A percentile compares a stretch with the other conserved stretches of the same genome.
Conservation (phyloP, 2,888 invertebrate species). For the Siphonodentalium dalli region DNA sequence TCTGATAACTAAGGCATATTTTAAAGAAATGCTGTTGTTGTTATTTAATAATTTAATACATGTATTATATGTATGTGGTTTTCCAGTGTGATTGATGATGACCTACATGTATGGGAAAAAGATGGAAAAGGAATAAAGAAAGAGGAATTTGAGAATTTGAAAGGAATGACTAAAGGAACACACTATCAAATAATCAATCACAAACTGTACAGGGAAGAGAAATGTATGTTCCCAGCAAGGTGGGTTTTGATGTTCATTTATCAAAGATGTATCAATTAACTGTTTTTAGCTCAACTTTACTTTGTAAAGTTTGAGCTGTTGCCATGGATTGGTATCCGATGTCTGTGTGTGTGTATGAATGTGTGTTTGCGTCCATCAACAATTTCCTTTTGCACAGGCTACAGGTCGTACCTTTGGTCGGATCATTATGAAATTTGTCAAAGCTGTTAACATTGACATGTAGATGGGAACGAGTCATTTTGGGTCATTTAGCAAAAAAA, state of each 20-base stretch:
- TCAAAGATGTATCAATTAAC: background rate
- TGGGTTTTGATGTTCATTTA: constrained; percentile 1
- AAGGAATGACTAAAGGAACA: constrained; percentile 71
- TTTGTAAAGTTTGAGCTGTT: no score
- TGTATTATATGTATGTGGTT: background rate
- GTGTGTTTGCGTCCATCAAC: no score
- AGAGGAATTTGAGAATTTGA: constrained; percentile 72
- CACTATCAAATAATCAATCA: constrained; percentile 85
- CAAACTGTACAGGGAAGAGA: constrained; percentile 79
- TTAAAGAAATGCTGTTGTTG: background rate
- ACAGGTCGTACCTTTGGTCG: no score
- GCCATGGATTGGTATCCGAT: no score
- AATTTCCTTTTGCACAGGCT: no score
- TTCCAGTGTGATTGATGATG: constrained; percentile 72
- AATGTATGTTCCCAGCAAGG: constrained; percentile 83
- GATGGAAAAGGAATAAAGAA: constrained; percentile 73
- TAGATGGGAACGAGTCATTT: no score
- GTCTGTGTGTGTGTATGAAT: no score
- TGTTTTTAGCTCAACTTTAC: background rate
- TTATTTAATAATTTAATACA: background rate
- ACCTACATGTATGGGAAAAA: constrained; percentile 74
- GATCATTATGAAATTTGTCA: no score
- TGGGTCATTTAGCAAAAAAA: no score
- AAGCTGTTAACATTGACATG: no score
- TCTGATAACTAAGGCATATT: no score